Evolutionary conservation across 2,888 invertebrate genomes (phyloP).

Genomic region (Hypena proboscidalis): DNA sequence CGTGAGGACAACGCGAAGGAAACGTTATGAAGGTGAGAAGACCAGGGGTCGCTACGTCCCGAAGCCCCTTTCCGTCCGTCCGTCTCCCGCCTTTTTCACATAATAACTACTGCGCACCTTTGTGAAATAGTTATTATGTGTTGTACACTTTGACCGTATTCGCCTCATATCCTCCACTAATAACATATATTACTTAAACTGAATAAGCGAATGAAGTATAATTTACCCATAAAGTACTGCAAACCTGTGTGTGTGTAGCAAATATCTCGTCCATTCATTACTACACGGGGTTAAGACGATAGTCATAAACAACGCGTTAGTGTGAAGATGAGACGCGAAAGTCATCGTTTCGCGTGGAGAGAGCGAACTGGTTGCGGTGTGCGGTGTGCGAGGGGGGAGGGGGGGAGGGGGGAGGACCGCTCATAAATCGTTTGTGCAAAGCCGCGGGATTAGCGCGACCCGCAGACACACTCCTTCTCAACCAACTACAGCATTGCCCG

Average conservation of each 20-base stretch:
- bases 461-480: background rate
- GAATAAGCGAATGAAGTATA: too few species aligned
- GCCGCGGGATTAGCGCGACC: background rate
- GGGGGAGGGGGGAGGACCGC: background rate
- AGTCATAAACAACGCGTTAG: constrained; percentile 2
- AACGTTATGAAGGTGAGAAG: constrained; percentile 1
- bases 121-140: too few species aligned
- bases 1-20: constrained; percentile 7
- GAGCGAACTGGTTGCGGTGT: background rate
- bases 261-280: background rate
- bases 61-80: background rate
- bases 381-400: background rate
- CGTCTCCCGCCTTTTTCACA: too few species aligned
- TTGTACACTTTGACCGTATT: too few species aligned
- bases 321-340: constrained; percentile 1
- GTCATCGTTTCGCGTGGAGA: background rate
- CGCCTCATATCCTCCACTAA: too few species aligned
- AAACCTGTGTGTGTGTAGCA: background rate
- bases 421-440: constrained; percentile 1
- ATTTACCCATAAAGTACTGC: too few species aligned
- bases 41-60: constrained; percentile 8
- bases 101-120: too few species aligned
- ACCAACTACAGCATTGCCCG: too few species aligned
- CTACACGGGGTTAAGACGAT: background rate
- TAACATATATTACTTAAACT: too few species aligned